Evolutionary conservation across 2,888 invertebrate genomes (phyloP).

Genomic region (Lasioglossum villosulum): DNA sequence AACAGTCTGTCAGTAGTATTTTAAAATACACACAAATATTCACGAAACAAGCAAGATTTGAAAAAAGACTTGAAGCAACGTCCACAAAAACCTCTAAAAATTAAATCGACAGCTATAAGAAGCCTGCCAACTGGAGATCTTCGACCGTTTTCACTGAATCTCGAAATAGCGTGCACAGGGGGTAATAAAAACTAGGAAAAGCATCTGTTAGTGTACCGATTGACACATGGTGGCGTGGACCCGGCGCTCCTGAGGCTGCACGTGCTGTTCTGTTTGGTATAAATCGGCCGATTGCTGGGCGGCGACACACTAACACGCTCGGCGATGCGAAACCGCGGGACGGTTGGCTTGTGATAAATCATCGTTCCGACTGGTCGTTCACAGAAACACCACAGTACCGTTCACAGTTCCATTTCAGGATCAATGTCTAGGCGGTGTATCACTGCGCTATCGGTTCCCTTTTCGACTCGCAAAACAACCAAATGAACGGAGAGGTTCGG

Average conservation of each 20-base stretch:
- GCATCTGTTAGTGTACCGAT: slow-evolving; percentile 76
- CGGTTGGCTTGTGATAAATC: slow-evolving; percentile 84
- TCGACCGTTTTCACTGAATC: not conserved
- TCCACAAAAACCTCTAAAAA: not conserved
- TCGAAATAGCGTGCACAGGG: not conserved
- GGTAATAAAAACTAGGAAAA: slow-evolving; percentile 5
- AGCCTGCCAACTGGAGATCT: not conserved
- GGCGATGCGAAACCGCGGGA: slow-evolving; percentile 83
- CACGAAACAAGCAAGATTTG: not conserved
- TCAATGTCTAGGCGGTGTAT: not conserved
- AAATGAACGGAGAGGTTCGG: not conserved
- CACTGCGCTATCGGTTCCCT: not conserved
- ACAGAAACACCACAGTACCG: slow-evolving; percentile 14
- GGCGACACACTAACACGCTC: slow-evolving; percentile 82
- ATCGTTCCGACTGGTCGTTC: slow-evolving; percentile 62
- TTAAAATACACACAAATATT: not conserved
- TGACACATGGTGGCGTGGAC: slow-evolving; percentile 79
- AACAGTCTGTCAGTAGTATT: too few relatives aligned
- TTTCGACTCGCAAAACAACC: not conserved
- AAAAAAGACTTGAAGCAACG: not conserved
- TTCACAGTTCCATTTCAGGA: slow-evolving; percentile 52
- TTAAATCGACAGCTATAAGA: not conserved
- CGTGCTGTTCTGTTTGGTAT: slow-evolving; percentile 79
- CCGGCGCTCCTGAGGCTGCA: slow-evolving; percentile 78
- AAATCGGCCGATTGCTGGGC: slow-evolving; percentile 81